Base-by-base conservation (phyloP, 2,113 vertebrate species). In the Castor canadensis region DNA sequence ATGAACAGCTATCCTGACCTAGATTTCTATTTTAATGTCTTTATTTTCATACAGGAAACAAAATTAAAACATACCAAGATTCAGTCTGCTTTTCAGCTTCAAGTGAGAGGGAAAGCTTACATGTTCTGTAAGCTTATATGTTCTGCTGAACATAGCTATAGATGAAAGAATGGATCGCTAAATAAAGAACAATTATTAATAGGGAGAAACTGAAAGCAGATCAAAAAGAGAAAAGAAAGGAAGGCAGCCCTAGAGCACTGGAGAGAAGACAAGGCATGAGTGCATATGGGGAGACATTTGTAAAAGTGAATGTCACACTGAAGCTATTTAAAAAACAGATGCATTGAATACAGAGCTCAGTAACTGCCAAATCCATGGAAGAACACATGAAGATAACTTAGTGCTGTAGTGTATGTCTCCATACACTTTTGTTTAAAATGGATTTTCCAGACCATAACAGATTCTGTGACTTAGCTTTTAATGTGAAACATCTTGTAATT, bases 401-500 rank as follows among this genome's bases (percentile, higher is more conserved):
- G 12, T 54, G n/a, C 76, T 30, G 5, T 0, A 8, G 1, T 2
- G 11, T 24, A 9, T 69, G 35, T 49, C 10, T 30, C 38, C 13
- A 16, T 32, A 40, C 11, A 49, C n/a, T 67, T 45, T 13, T 17
- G 58, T 40, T 24, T 52, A 30, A 76, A 49, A 30, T 76, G 45
- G 22, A 32, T 56, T 95, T 89, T 82, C 60, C 40, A 60, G 87
- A 52, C 28, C 67, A 28, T 28, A 84, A 10, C 40, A 64, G 17
- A 5, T 24, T 54, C 24, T 60, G 2, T 45, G 26, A 69, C 30
- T 87, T 43, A 38, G 28, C 6, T 81, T 38, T 75, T 71, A 67
- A 86, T 30, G 60, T 72, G 87, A 93, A 89, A 88, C 64, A 43
- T 49, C 32, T 77, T 87, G 83, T 92, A 62, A 73, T 15, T 30